These are phyloP conservation scores for Drosophila sordidula DNA, from an alignment of 2,888 invertebrate species.

Conservation along the genomic window DNA sequence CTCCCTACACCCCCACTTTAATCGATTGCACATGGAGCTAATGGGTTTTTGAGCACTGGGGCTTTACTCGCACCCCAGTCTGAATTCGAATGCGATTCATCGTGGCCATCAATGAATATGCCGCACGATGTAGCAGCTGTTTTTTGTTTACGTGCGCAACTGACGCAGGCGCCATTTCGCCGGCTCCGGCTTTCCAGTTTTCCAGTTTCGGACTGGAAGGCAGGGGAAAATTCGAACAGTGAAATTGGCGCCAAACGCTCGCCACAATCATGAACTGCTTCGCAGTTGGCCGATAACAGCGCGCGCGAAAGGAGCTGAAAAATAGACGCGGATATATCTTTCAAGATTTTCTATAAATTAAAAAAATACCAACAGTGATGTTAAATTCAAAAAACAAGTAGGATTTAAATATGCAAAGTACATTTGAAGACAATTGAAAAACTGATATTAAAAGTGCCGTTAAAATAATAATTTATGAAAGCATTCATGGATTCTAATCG, in stretches of 20 bases:
- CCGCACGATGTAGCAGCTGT: slow-evolving; percentile 50
- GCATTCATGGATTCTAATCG: background rate
- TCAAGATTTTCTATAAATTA: background rate
- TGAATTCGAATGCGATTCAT: too few relatives aligned
- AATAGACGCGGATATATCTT: slow-evolving; percentile 22
- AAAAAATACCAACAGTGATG: background rate
- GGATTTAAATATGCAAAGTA: background rate
- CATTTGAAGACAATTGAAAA: background rate
- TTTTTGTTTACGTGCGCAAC: slow-evolving; percentile 56
- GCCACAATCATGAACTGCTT: slow-evolving; percentile 9
- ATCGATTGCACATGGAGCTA: slow-evolving; percentile 6
- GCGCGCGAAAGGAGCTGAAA: slow-evolving; percentile 51
- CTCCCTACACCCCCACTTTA: background rate
- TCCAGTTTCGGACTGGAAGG: slow-evolving; percentile 63
- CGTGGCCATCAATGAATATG: slow-evolving; percentile 24
- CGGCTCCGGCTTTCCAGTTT: slow-evolving; percentile 43
- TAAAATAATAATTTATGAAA: background rate
- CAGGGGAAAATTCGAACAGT: slow-evolving; percentile 53
- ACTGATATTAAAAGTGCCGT: too few relatives aligned
- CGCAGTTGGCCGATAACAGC: slow-evolving; percentile 55
- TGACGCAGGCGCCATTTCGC: slow-evolving; percentile 63
- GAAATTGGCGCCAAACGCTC: slow-evolving; percentile 70
- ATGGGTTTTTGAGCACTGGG: slow-evolving; percentile 8
- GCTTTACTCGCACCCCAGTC: background rate
- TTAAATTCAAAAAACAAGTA: background rate